Evolutionary conservation across 2,888 invertebrate species (phyloP).

Genomic region (Oscheius onirici): DNA sequence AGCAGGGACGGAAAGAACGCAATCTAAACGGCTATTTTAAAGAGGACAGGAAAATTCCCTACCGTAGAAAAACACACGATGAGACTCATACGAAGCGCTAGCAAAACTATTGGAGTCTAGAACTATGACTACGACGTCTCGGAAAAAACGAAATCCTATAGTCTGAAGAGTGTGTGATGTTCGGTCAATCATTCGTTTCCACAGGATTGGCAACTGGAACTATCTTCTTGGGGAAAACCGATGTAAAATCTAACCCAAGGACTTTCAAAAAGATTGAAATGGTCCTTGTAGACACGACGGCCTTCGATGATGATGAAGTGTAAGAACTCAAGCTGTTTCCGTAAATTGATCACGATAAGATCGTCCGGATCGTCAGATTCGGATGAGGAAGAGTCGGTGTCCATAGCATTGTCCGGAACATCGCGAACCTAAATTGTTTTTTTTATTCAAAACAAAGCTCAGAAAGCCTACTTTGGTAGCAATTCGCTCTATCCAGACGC

Average conservation of each 20-base stretch:
- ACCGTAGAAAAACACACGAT: conserved; percentile 13
- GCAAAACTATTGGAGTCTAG: not conserved
- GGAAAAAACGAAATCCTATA: conserved; percentile 29
- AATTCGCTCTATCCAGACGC: not conserved
- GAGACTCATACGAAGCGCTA: not conserved
- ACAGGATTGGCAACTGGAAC: conserved; percentile 5
- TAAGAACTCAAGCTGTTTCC: conserved; percentile 9
- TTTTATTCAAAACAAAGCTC: not conserved
- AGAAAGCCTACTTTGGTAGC: not conserved
- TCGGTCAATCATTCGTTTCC: conserved; percentile 4
- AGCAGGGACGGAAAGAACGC: conserved; percentile 5
- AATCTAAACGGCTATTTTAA: conserved; percentile 2
- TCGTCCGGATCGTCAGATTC: conserved; percentile 1
- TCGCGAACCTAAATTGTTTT: not conserved
- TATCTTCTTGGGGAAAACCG: not conserved
- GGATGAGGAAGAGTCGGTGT: not conserved
- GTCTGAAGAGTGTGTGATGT: conserved; percentile 2
- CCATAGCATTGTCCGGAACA: not conserved
- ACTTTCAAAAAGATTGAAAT: not conserved
- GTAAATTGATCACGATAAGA: not conserved
- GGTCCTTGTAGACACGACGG: not conserved
- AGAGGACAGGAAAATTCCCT: not conserved
- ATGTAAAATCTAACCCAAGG: not conserved
- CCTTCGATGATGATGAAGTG: not conserved
- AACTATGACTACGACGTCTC: not conserved